Evolutionary conservation across 1,140 invertebrate species (phyloP).

Genomic region (Procambarus virginalis): DNA sequence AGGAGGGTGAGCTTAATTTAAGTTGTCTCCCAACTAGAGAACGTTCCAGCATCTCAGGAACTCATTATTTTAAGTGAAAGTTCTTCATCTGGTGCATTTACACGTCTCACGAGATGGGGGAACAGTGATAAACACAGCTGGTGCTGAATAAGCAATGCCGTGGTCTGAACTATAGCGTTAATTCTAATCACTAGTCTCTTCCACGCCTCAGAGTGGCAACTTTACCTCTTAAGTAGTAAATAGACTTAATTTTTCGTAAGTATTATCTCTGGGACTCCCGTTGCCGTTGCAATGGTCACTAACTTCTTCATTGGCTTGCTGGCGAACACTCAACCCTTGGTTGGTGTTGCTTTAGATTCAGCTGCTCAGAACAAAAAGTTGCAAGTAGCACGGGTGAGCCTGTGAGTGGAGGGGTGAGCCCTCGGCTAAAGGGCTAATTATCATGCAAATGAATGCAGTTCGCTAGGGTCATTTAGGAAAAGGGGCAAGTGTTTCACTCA

Average conservation of each 20-base stretch:
- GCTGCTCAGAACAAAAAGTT: too few relatives aligned
- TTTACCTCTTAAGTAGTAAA: background rate
- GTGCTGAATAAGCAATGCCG: background rate
- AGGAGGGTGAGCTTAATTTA: too few relatives aligned
- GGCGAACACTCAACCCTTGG: background rate
- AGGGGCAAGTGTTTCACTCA: slow-evolving; percentile 6
- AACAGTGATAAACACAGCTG: too few relatives aligned
- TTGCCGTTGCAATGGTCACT: background rate
- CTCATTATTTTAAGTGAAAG: too few relatives aligned
- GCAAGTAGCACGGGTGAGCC: too few relatives aligned
- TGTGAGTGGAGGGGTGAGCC: background rate
- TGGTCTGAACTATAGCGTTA: background rate
- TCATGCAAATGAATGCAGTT: slow-evolving; percentile 37
- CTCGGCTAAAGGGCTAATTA: slow-evolving; percentile 26
- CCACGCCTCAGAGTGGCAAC: background rate
- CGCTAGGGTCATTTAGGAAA: slow-evolving; percentile 23
- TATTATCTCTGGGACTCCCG: slow-evolving; percentile 11
- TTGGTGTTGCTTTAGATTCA: too few relatives aligned
- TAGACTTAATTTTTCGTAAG: background rate
- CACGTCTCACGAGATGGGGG: too few relatives aligned
- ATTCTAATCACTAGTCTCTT: background rate
- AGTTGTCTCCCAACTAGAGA: too few relatives aligned
- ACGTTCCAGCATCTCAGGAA: too few relatives aligned
- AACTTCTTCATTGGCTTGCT: background rate
- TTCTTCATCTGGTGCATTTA: too few relatives aligned